phyloP scores from a whole-genome alignment of 2,888 invertebrate genomes.

The Mesochorus sp. region DNA sequence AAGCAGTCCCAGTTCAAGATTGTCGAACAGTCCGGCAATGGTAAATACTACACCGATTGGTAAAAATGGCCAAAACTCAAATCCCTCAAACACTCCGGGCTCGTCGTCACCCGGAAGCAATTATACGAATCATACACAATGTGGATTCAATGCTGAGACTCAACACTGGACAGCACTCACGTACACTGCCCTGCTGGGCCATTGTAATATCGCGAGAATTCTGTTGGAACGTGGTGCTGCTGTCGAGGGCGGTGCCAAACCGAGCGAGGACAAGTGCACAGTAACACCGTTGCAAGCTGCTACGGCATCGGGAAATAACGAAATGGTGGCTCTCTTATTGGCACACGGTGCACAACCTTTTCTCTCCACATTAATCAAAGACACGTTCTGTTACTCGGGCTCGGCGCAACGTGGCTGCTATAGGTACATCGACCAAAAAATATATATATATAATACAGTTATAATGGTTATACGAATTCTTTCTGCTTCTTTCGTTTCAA shows the following conservation, averaged over 20 bases:
- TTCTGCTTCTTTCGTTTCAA: too few species aligned
- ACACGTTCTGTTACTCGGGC: conserved; percentile 92
- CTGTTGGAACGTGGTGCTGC: conserved; percentile 91
- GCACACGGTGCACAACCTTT: conserved; percentile 95
- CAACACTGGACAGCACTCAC: conserved; percentile 95
- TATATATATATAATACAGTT: too few species aligned
- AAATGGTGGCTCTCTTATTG: conserved; percentile 90
- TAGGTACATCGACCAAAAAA: conserved; percentile 83
- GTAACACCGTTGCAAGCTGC: conserved; percentile 95
- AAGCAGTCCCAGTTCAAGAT: conserved; percentile 65
- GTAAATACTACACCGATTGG: conserved; percentile 76
- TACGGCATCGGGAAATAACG: conserved; percentile 90
- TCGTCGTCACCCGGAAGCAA: conserved; percentile 52
- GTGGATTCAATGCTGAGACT: conserved; percentile 84
- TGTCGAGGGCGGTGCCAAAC: conserved; percentile 92
- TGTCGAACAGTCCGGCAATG: conserved; percentile 66
- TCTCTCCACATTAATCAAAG: conserved; percentile 91
- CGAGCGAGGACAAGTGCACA: conserved; percentile 93
- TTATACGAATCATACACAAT: conserved; percentile 59
- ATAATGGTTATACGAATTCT: too few species aligned
- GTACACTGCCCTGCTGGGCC: conserved; percentile 88
- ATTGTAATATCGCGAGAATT: conserved; percentile 84
- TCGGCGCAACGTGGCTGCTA: conserved; percentile 94
- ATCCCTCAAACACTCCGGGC: conserved; percentile 26
- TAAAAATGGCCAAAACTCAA: conserved; percentile 61